Evolutionary conservation across 2,113 vertebrate genomes (phyloP), one percentile per base, ranked within the genome.

Genomic region (Fukomys damarensis): DNA sequence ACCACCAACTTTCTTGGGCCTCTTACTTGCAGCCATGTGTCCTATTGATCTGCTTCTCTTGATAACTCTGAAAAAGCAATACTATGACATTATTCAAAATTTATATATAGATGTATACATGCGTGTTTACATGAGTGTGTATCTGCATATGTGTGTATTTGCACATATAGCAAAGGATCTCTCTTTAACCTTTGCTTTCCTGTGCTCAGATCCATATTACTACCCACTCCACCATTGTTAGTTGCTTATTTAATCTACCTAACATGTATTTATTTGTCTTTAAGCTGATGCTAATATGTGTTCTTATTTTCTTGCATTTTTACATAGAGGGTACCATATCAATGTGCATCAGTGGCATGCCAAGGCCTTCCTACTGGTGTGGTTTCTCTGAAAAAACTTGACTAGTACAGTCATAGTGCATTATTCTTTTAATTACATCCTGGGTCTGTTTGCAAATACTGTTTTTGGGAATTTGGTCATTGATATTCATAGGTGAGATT

Each of bases 291-390:
- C 0, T 16, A 88, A 26, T 61, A 84, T 79, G 54, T 59, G 79
- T 76, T 86, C n/a, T 94, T 92, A 89, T 77, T 85, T 93, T 46
- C 28, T n/a, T 72, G 83, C 19, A 35, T 80, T 96, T 93, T 96
- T 7, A 65, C 22, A 38, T 17, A 77, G 52, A 85, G 19, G 11
- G 1, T 54, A 38, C 43, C 35, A 66, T 54, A 38, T 16, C 9
- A 46, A 4, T 85, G n/a, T 32, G 11, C 80, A 28, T 72, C 17
- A 56, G 26, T 22, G 26, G 22, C 13, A 72, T 43, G 30, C 32
- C 46, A 86, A 46, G 16, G 49, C 28, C 7, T 32, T 59, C 26
- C 13, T 76, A 14, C 74, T 88, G 52, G 19, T 59, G 77, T 2
- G 66, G 52, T 77, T 84, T 89, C 59, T 77, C 49, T 61, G 52